phyloP scores from a whole-genome alignment of 1,140 invertebrate genomes.

The Antheraea pernyi region DNA sequence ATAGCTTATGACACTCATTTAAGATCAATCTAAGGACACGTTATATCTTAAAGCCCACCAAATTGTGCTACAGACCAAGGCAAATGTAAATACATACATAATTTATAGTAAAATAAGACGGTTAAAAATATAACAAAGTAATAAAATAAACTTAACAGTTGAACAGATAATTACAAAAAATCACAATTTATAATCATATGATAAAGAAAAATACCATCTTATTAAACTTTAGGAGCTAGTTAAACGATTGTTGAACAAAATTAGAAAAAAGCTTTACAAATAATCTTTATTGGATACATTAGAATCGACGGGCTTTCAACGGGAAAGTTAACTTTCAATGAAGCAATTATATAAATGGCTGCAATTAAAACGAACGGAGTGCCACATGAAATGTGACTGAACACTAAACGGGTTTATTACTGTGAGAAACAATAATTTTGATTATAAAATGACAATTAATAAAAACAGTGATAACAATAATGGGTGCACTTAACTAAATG shows the following conservation, averaged over 20 bases:
- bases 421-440: conserved; percentile 69
- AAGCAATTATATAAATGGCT: conserved; percentile 67
- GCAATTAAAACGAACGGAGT: conserved; percentile 66
- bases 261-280: conserved; percentile 32
- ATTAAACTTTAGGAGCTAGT: conserved; percentile 30
- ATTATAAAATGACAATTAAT: conserved; percentile 60
- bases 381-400: conserved; percentile 59
- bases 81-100: too few relatives aligned
- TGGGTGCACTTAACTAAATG: conserved; percentile 27
- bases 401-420: conserved; percentile 52
- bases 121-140: too few relatives aligned
- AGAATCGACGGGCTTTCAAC: conserved; percentile 52
- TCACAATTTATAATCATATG: background rate
- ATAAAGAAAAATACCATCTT: conserved; percentile 21
- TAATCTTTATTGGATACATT: conserved; percentile 57
- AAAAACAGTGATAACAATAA: conserved; percentile 41
- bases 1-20: too few relatives aligned
- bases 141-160: too few relatives aligned
- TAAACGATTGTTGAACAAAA: conserved; percentile 37
- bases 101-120: too few relatives aligned
- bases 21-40: too few relatives aligned
- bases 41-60: too few relatives aligned
- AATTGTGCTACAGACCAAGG: too few relatives aligned
- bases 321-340: conserved; percentile 60
- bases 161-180: background rate